Base-by-base conservation (phyloP, 2,113 vertebrate species). In the Megaleporinus macrocephalus region DNA sequence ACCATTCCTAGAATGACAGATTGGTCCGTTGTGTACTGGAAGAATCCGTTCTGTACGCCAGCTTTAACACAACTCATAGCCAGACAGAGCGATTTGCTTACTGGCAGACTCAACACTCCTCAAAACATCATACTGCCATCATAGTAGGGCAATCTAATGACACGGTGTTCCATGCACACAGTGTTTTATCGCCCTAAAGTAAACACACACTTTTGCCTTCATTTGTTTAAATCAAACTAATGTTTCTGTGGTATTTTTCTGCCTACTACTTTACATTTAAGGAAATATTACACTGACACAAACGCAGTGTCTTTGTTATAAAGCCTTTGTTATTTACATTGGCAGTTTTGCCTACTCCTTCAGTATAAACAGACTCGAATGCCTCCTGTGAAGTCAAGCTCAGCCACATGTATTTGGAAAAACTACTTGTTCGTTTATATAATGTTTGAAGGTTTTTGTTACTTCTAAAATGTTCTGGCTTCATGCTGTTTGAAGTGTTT, bases 1-100 rank as follows among this genome's bases (percentile, higher is more conserved):
- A 55, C 63, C 57, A 76, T 65, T 68, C 24, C 75, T 77, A 30
- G 44, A 27, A 47, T 51, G 41, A 78, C 24, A 78, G 76, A 47
- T n/a, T n/a, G 20, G 44, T 53, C 62, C 30, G 22, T 53, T 78
- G 62, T 78, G 26, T 68, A 24, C 61, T 68, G 3, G 18, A 66
- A 66, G 18, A 16, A 14, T 68, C 61, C 41, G 76, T 78, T 77
- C 41, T 49, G 75, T 26, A 24, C 62, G n/a, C 62, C 20, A 51
- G 15, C 4, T 70, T 30, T 11, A 18, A 49, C 24, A 51, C 61
- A 30, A n/a, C 24, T 22, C 18, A 51, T 29, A 14, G 29, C 16
- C 24, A 22, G 29, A 44, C 14, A 11, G 22, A 51, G 44, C 15
- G 30, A 26, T 78, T 65, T 66, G 62, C 20, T 68, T 41, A 13